Conservation (phyloP, 1,140 invertebrate genomes). For the Procambarus clarkii region DNA sequence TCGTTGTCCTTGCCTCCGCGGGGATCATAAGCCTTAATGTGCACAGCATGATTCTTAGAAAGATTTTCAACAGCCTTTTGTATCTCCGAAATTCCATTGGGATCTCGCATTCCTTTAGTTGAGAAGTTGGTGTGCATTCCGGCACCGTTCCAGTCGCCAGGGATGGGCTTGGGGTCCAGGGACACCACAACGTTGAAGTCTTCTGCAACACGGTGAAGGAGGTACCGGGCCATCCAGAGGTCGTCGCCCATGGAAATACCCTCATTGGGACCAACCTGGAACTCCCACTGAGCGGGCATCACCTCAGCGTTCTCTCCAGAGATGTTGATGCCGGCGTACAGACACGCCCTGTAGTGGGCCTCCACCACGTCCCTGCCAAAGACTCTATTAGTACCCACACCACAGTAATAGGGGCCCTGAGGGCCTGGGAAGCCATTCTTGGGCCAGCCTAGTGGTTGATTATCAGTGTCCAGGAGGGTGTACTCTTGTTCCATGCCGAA, state of each 20-base stretch:
- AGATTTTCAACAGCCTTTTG: conserved; percentile 89
- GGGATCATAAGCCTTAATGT: conserved; percentile 94
- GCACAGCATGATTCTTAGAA: conserved; percentile 87
- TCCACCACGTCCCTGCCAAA: too few species aligned
- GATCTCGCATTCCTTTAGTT: conserved; percentile 88
- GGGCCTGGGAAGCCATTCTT: conserved; percentile 94
- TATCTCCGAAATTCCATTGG: conserved; percentile 87
- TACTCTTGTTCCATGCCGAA: conserved; percentile 88
- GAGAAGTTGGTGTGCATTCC: conserved; percentile 86
- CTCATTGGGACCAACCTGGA: conserved; percentile 84
- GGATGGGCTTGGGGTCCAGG: too few species aligned
- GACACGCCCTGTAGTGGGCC: too few species aligned
- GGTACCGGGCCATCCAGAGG: too few species aligned
- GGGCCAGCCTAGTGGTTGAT: conserved; percentile 95
- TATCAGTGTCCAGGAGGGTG: conserved; percentile 85
- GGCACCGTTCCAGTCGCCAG: too few species aligned
- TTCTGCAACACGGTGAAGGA: too few species aligned
- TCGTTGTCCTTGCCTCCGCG: conserved; percentile 88
- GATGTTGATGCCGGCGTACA: too few species aligned
- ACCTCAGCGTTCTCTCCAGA: too few species aligned
- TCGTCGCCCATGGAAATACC: conserved; percentile 81
- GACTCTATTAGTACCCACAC: too few species aligned
- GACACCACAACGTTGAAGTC: too few species aligned
- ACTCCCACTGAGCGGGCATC: conserved; percentile 44
- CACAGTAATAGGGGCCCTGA: conserved; percentile 81